A percentile compares a stretch with the other conserved stretches of the same genome.
phyloP scores from a whole-genome alignment of 2,797 vertebrate genomes.

The Scyliorhinus canicula region DNA sequence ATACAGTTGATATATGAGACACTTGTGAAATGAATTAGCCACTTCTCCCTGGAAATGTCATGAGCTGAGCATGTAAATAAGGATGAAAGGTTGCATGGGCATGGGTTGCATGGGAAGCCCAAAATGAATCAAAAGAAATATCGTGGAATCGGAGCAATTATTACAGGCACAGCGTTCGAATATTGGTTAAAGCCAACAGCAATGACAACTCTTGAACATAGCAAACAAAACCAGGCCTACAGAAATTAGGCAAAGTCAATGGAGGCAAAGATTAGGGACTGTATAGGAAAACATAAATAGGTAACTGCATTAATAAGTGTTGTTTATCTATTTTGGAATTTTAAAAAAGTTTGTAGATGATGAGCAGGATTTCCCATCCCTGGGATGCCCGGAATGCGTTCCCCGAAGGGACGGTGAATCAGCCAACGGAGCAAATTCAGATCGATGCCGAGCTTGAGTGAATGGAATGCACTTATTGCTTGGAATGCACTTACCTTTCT shows the following conservation, averaged over 20 bases:
- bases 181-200: neutral
- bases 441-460: no score
- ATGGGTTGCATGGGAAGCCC: neutral
- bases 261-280: neutral
- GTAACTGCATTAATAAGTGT: neutral
- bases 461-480: no score
- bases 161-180: neutral
- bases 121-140: neutral
- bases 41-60: no score
- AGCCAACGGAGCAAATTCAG: no score
- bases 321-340: neutral
- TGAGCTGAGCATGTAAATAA: neutral
- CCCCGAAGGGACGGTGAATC: no score
- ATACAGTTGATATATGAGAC: neutral
- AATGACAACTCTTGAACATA: neutral
- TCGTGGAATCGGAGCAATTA: neutral
- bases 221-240: neutral
- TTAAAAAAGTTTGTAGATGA: no score
- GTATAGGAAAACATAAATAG: neutral
- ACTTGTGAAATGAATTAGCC: neutral
- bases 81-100: neutral
- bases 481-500: no score
- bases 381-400: no score
- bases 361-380: no score
- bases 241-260: neutral